Evolutionary conservation across 2,888 invertebrate species (phyloP).

Genomic region (Gari tellinella): DNA sequence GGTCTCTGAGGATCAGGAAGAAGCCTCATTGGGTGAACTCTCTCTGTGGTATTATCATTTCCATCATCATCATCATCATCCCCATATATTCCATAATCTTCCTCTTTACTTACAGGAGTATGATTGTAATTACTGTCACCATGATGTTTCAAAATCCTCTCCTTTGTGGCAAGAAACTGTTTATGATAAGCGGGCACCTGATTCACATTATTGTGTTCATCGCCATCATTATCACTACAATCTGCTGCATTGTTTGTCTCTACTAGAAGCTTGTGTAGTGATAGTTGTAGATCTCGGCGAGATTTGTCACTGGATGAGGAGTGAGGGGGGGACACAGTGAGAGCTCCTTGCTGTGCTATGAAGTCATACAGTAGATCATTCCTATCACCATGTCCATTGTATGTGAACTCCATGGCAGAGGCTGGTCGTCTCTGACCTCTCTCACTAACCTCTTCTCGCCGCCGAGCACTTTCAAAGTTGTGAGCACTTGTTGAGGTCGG

Average conservation of each 20-base stretch:
- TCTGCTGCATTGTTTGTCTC: constrained; percentile 51
- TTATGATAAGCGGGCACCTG: constrained; percentile 37
- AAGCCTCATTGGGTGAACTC: constrained; percentile 52
- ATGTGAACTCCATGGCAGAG: constrained; percentile 73
- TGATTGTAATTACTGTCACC: background rate
- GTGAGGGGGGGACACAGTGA: constrained; percentile 53
- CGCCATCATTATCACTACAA: constrained; percentile 34
- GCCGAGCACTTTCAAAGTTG: constrained; percentile 45
- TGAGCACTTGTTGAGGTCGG: constrained; percentile 54
- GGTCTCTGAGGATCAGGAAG: constrained; percentile 52
- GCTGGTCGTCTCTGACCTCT: constrained; percentile 61
- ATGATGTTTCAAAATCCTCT: constrained; percentile 41
- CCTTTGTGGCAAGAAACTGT: constrained; percentile 52
- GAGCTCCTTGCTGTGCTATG: constrained; percentile 46
- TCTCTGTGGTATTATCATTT: constrained; percentile 25
- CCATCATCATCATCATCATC: constrained; percentile 66
- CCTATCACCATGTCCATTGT: constrained; percentile 31
- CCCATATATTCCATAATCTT: constrained; percentile 70
- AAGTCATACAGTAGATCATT: constrained; percentile 61
- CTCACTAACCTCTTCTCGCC: constrained; percentile 41
- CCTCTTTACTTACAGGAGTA: constrained; percentile 23
- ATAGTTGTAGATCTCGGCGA: constrained; percentile 63
- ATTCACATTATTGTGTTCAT: constrained; percentile 28
- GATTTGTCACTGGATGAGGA: constrained; percentile 57
- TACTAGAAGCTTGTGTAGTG: constrained; percentile 60